phyloP scores from a whole-genome alignment of 2,113 vertebrate species.

The Hoplias malabaricus region DNA sequence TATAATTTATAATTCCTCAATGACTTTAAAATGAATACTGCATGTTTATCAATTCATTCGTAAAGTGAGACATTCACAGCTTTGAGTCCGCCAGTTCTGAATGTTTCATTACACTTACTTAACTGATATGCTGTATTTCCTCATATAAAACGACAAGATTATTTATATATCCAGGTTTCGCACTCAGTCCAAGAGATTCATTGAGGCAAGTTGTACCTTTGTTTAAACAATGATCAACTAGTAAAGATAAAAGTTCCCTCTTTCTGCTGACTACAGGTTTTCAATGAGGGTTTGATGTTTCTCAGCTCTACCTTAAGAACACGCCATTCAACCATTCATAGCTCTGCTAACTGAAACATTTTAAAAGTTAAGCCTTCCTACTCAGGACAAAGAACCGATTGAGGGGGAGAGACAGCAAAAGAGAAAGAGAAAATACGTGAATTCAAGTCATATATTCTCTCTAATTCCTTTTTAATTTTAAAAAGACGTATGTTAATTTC shows the following conservation, averaged over 20 bases:
- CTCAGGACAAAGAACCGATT: too few species aligned
- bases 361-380: too few species aligned
- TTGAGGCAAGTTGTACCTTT: neutral
- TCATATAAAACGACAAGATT: neutral
- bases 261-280: neutral
- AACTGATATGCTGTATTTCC: too few species aligned
- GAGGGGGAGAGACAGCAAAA: neutral
- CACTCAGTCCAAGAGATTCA: neutral
- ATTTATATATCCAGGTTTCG: neutral
- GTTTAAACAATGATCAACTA: slow-evolving; percentile 24
- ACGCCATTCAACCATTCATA: neutral
- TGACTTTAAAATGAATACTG: too few species aligned
- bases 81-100: too few species aligned
- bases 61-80: too few species aligned
- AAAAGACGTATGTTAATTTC: too few species aligned
- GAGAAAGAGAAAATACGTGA: too few species aligned
- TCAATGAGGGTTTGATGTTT: neutral
- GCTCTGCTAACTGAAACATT: neutral
- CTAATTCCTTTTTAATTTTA: too few species aligned
- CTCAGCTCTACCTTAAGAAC: neutral
- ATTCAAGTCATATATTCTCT: neutral
- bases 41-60: too few species aligned
- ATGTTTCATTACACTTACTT: too few species aligned
- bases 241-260: slow-evolving; percentile 18
- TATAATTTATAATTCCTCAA: too few species aligned